phyloP scores from a whole-genome alignment of 2,797 vertebrate genomes.

The Tamandua tetradactyla region DNA sequence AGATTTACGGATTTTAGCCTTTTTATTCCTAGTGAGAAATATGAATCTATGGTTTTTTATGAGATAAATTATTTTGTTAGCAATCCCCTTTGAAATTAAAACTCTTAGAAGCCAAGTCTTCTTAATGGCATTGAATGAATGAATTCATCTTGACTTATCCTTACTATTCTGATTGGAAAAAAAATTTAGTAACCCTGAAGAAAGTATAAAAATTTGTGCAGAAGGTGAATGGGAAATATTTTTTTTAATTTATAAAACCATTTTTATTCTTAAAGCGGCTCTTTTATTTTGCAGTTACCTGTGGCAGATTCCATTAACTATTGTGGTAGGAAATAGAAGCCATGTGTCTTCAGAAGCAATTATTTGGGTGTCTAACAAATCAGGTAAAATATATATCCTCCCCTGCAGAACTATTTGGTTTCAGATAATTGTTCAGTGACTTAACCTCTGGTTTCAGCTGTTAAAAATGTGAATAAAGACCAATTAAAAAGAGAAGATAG shows the following conservation, averaged over 20 bases:
- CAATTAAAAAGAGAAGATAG: slow-evolving; percentile 69
- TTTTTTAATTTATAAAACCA: slow-evolving; percentile 81
- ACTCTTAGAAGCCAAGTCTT: neutral
- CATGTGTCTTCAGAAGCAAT: slow-evolving; percentile 91
- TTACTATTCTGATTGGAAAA: neutral
- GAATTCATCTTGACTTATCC: slow-evolving; percentile 74
- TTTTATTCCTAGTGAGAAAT: slow-evolving; percentile 52
- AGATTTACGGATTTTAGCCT: slow-evolving; percentile 39
- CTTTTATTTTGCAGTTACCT: slow-evolving; percentile 91
- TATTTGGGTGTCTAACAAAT: slow-evolving; percentile 98
- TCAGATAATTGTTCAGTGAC: slow-evolving; percentile 79
- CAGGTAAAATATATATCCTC: slow-evolving; percentile 90
- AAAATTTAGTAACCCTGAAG: slow-evolving; percentile 50
- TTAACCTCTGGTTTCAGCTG: slow-evolving; percentile 75
- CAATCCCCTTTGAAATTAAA: slow-evolving; percentile 27
- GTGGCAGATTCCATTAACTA: slow-evolving; percentile 97
- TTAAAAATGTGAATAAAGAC: slow-evolving; percentile 70
- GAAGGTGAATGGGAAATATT: neutral
- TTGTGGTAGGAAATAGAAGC: slow-evolving; percentile 94
- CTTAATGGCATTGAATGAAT: slow-evolving; percentile 64
- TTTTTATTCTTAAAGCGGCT: slow-evolving; percentile 85
- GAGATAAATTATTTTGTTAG: neutral
- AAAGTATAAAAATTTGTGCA: slow-evolving; percentile 23
- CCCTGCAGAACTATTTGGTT: slow-evolving; percentile 81
- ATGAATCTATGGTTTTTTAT: neutral